Conservation (phyloP, 2,888 invertebrate genomes). For the Plebejus argus region DNA sequence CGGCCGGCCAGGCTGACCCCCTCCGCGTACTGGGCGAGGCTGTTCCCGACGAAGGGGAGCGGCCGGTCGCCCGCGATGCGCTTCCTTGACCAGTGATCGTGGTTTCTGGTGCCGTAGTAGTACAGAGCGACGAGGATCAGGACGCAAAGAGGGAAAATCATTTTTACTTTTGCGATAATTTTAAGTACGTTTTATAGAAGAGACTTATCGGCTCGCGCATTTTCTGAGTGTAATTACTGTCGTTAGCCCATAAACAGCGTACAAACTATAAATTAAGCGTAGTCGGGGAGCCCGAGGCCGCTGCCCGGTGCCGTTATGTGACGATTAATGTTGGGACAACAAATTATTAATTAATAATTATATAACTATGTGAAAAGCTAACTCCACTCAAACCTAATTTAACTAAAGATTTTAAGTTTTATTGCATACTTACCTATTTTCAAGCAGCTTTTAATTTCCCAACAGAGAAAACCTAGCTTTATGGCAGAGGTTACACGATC, state of each 20-base stretch:
- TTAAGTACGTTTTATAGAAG: neutral
- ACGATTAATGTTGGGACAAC: neutral
- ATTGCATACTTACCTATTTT: too few species aligned
- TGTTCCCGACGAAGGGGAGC: conserved; percentile 37
- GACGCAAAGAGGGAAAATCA: neutral
- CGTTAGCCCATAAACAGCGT: neutral
- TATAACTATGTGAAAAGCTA: too few species aligned
- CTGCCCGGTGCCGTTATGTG: neutral
- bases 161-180: neutral
- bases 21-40: conserved; percentile 36
- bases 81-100: conserved; percentile 38
- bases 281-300: neutral
- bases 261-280: neutral
- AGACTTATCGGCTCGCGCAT: neutral
- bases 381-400: too few species aligned
- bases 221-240: neutral
- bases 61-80: conserved; percentile 38
- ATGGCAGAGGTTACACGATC: too few species aligned
- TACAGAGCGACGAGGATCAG: conserved; percentile 27
- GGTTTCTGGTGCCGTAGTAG: conserved; percentile 39
- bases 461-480: too few species aligned
- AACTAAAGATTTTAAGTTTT: too few species aligned
- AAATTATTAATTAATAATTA: too few species aligned
- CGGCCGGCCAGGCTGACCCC: conserved; percentile 35
- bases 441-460: too few species aligned